Evolutionary conservation across 2,888 invertebrate species (phyloP).

Genomic region (Ditula angustiorana): DNA sequence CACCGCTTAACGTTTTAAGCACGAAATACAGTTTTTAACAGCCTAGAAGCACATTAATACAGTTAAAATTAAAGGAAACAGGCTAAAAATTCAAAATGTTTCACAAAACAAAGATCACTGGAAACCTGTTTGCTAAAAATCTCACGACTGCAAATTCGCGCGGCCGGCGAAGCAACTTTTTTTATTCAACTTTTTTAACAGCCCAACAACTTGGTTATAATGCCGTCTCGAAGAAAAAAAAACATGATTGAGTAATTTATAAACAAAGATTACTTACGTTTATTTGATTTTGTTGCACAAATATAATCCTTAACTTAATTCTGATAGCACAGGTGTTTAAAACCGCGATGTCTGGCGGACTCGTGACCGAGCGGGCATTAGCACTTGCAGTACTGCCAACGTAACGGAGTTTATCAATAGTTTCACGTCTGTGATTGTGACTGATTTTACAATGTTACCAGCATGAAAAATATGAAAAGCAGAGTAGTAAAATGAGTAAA

Average conservation of each 20-base stretch:
- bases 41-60: neutral
- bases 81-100: constrained; percentile 14
- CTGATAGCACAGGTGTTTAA: constrained; percentile 55
- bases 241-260: neutral
- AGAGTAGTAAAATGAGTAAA: neutral
- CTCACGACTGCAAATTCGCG: constrained; percentile 64
- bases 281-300: constrained; percentile 49
- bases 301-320: constrained; percentile 54
- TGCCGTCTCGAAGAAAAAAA: constrained; percentile 27
- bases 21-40: neutral
- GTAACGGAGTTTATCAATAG: constrained; percentile 47
- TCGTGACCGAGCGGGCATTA: constrained; percentile 81
- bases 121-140: constrained; percentile 53
- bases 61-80: constrained; percentile 15
- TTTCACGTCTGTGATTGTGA: constrained; percentile 24
- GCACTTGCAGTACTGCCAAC: constrained; percentile 73
- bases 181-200: constrained; percentile 50
- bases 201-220: constrained; percentile 25
- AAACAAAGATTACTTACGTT: constrained; percentile 53
- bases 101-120: constrained; percentile 28
- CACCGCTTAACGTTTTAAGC: neutral
- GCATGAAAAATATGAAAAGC: constrained; percentile 10
- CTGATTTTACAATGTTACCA: constrained; percentile 35
- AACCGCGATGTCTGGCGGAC: constrained; percentile 62
- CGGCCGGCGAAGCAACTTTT: constrained; percentile 60